These are phyloP conservation scores for Dolichallabes microphthalmus DNA, from an alignment of 2,113 vertebrate genomes.

Conservation along the genomic window DNA sequence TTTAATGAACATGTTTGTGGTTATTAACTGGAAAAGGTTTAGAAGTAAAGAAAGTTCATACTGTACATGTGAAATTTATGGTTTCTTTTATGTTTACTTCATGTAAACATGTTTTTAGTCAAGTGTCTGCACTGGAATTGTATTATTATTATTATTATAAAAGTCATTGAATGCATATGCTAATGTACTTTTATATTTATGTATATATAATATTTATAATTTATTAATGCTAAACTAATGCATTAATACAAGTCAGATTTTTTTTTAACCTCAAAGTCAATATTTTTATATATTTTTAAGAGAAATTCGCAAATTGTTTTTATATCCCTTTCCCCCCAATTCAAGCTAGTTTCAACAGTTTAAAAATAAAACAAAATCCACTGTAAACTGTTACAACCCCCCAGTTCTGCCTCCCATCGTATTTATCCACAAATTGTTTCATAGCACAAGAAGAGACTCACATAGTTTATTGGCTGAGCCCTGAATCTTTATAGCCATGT, in stretches of 20 bases:
- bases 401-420: background rate
- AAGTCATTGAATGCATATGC: background rate
- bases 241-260: background rate
- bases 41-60: background rate
- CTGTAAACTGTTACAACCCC: background rate
- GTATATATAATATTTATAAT: background rate
- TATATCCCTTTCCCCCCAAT: background rate
- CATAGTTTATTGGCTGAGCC: conserved; percentile 62
- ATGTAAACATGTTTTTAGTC: background rate
- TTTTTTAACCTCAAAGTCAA: background rate
- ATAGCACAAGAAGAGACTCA: conserved; percentile 49
- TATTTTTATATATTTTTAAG: background rate
- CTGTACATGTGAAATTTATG: background rate
- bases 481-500: conserved; percentile 62
- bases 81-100: background rate
- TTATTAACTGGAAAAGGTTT: background rate
- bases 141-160: background rate
- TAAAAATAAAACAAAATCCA: background rate
- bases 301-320: background rate
- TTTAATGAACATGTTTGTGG: background rate
- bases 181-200: background rate
- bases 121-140: background rate
- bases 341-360: background rate
- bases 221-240: background rate
- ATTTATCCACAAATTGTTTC: conserved; percentile 46